A percentile compares a stretch with the other conserved stretches of the same genome.
Evolutionary conservation across 2,888 invertebrate species (phyloP).

Genomic region (Liposcelis brunnea): DNA sequence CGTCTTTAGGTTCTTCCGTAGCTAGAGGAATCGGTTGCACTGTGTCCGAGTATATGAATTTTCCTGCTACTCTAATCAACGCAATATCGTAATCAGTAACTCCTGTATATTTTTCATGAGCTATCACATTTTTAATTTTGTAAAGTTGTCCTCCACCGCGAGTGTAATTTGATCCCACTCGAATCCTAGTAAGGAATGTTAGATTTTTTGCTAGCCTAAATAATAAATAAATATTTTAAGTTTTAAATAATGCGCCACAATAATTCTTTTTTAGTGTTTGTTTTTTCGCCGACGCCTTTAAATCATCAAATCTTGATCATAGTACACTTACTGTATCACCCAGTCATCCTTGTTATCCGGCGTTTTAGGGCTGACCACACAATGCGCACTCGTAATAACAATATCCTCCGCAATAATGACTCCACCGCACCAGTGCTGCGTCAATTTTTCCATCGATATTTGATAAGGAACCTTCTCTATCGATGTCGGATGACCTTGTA

Average conservation of each 20-base stretch:
- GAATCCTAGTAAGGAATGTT: no score
- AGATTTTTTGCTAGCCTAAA: no score
- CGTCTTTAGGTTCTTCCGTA: background rate
- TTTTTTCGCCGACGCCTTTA: no score
- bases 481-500: background rate
- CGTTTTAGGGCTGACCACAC: background rate
- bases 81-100: background rate
- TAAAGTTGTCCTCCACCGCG: background rate
- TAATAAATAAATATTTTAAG: no score
- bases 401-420: background rate
- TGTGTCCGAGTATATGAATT: background rate
- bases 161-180: background rate
- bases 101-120: background rate
- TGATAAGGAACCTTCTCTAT: constrained; percentile 1
- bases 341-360: no score
- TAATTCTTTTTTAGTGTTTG: no score
- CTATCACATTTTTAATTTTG: background rate
- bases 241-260: no score
- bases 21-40: background rate
- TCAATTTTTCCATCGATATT: background rate
- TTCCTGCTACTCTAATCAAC: background rate
- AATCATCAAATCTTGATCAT: no score
- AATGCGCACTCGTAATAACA: background rate
- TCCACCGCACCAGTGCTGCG: background rate
- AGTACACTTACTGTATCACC: no score